phyloP scores from a whole-genome alignment of 2,113 vertebrate species.

The Malurus alboscapulatus region DNA sequence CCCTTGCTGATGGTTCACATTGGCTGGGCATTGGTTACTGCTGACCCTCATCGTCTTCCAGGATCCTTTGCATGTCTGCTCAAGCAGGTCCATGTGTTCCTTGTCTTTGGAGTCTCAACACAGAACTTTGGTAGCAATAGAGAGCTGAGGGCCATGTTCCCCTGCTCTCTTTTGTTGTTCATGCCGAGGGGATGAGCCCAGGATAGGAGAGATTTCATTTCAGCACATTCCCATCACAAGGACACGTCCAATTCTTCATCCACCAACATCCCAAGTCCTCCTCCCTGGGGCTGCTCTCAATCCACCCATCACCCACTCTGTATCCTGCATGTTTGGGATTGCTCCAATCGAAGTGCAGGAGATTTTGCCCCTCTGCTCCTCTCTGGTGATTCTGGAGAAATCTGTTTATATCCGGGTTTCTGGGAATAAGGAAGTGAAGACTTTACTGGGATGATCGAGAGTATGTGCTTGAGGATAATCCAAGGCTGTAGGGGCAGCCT shows the following conservation, averaged over 20 bases:
- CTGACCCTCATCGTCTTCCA: neutral
- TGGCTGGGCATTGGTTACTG: no score
- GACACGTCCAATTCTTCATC: neutral
- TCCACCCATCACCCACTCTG: neutral
- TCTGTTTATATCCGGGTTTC: neutral
- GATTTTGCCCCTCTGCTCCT: neutral
- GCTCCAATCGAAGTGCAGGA: no score
- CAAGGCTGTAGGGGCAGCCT: no score
- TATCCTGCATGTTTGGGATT: neutral
- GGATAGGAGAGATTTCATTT: no score
- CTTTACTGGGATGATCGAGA: neutral
- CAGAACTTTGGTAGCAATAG: no score
- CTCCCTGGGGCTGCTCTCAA: neutral
- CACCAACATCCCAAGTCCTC: neutral
- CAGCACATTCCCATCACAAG: accelerated
- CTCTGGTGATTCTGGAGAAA: neutral
- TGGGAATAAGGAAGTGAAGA: neutral
- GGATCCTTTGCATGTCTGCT: accelerated
- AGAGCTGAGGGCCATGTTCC: no score
- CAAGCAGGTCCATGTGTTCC: accelerated
- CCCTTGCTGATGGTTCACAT: neutral
- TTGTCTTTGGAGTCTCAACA: neutral
- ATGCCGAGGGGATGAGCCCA: neutral
- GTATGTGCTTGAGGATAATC: neutral
- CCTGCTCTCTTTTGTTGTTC: neutral